A percentile compares a stretch with the other conserved stretches of the same genome.
These are phyloP conservation scores for Physeter macrocephalus DNA, from an alignment of 2,113 vertebrate genomes.

Conservation along the genomic window DNA sequence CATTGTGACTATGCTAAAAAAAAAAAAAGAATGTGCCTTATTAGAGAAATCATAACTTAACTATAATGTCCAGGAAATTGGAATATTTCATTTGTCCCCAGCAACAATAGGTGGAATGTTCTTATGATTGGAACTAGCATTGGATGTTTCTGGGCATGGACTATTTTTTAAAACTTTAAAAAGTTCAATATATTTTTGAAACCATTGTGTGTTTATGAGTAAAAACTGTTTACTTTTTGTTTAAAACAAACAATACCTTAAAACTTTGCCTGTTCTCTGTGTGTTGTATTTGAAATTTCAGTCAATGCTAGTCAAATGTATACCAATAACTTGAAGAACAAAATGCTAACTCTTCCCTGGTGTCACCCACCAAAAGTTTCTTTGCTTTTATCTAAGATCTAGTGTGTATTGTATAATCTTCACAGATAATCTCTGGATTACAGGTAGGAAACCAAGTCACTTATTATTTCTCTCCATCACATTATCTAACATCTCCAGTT, in stretches of 20 bases:
- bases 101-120: background rate
- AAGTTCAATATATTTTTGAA: background rate
- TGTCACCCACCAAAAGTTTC: background rate
- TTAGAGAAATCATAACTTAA: background rate
- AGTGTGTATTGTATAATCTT: background rate
- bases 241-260: background rate
- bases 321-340: background rate
- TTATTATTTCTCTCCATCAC: background rate
- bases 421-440: background rate
- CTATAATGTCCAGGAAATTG: background rate
- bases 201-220: background rate
- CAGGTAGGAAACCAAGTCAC: background rate
- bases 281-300: background rate
- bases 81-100: background rate
- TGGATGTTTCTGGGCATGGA: background rate
- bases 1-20: background rate
- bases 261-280: background rate
- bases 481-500: background rate
- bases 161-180: background rate
- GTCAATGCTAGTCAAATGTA: background rate
- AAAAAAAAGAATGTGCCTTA: background rate
- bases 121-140: background rate
- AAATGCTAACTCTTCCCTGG: background rate
- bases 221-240: background rate
- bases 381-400: background rate